phyloP scores from a whole-genome alignment of 2,797 vertebrate species.

The Eutrigla gurnardus region DNA sequence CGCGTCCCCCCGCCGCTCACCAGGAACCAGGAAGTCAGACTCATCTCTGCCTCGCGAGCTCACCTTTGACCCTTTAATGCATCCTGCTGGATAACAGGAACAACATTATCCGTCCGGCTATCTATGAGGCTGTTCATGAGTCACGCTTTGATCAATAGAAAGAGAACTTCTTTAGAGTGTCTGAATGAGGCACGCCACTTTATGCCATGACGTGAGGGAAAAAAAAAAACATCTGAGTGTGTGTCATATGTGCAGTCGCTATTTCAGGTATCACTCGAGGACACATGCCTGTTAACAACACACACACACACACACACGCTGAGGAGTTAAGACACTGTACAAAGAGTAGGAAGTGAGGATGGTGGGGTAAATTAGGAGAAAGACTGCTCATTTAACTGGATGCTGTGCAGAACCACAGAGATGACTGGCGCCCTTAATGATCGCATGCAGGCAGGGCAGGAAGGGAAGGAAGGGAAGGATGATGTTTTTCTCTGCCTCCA shows the following conservation, averaged over 20 bases:
- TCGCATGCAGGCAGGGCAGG: slow-evolving; percentile 8
- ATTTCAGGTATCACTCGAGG: slow-evolving; percentile 47
- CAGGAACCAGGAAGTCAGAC: slow-evolving; percentile 98
- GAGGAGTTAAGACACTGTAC: not conserved
- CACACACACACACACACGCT: slow-evolving; percentile 1
- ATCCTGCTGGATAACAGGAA: slow-evolving; percentile 76
- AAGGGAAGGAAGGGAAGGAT: not conserved
- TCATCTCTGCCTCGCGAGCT: slow-evolving; percentile 85
- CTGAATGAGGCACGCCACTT: slow-evolving; percentile 4
- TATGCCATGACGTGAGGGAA: not conserved
- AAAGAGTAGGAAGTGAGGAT: slow-evolving; percentile 2
- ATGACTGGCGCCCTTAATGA: not conserved
- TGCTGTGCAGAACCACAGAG: slow-evolving; percentile 15
- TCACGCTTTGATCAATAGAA: slow-evolving; percentile 16
- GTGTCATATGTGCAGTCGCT: slow-evolving; percentile 35
- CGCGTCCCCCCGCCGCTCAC: slow-evolving; percentile 95
- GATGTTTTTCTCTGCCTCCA: slow-evolving; percentile 13
- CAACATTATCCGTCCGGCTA: not conserved
- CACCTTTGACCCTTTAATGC: slow-evolving; percentile 79
- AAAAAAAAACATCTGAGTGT: slow-evolving; percentile 14
- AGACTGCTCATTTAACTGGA: slow-evolving; percentile 28
- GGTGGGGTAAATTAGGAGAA: not conserved
- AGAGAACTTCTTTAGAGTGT: not conserved
- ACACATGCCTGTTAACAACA: slow-evolving; percentile 11
- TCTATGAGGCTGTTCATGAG: not conserved